Base-by-base conservation (phyloP, 1,140 invertebrate genomes). In the Temnothorax nylanderi region DNA sequence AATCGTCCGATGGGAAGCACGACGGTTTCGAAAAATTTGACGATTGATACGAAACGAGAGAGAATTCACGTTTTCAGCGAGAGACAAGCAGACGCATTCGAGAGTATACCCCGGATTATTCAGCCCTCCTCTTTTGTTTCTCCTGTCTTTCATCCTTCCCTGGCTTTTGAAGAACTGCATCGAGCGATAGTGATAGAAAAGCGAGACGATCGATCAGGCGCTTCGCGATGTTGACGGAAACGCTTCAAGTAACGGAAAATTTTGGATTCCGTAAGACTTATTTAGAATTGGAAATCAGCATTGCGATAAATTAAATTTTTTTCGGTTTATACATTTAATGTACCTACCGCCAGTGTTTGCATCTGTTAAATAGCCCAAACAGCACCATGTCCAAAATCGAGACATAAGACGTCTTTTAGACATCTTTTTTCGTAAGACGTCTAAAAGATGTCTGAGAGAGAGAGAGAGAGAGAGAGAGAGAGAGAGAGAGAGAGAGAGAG, bases 1-100 rank as follows among this genome's bases (percentile, higher is more conserved):
- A 44, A 64, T 76, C 60, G 82, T 77, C 26, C 60, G 34, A 49
- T 85, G 41, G 82, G 37, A 85, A 72, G 49, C 60, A 75, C 78
- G 69, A n/a, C 37, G 71, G 41, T 71, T 54, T 51, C 37, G 37
- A n/a, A 49, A 75, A 75, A 75, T 54, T 64, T 56, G 16, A 49
- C 47, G 51, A 86, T 69, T 44, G 8, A 49, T 71, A 13, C 56
- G 34, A 65, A 69, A 41, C 41, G 64, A 76, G 49, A 86, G 58
- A 86, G 49, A 34, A 37, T 58, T 65, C 32, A 18, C 62, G 34
- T 77, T 44, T 54, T n/a, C 49, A 13, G 2, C 18, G 26, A 18
- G 16, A 26, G 1, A 56, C 37, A 65, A 26, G n/a, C n/a, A 54
- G n/a, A 56, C n/a, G 16, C 21, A 49, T 37, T 76, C 32, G 41